Evolutionary conservation across 2,797 vertebrate genomes (phyloP).

Genomic region (Bradypus variegatus): DNA sequence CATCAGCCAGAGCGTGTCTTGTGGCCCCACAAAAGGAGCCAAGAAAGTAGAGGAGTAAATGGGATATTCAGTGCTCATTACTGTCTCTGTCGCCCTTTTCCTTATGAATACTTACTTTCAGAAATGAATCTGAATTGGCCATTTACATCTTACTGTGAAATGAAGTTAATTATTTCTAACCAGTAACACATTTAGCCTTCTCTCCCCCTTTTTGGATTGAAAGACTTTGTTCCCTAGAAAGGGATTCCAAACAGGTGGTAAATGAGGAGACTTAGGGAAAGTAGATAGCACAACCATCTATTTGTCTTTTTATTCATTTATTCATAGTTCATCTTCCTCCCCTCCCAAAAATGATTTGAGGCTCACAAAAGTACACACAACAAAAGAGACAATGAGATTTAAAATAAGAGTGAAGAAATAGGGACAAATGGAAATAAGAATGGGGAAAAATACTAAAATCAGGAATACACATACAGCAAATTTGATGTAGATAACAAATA

Average conservation of each 20-base stretch:
- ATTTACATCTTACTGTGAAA: not conserved
- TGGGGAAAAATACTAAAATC: not conserved
- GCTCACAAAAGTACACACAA: not conserved
- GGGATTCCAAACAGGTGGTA: not conserved
- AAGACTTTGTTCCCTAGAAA: not conserved
- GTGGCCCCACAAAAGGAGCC: not conserved
- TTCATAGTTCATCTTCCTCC: not conserved
- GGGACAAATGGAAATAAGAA: not conserved
- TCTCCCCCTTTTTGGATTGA: not conserved
- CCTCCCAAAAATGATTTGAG: not conserved
- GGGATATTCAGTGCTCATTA: not conserved
- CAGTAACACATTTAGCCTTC: not conserved
- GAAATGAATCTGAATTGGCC: not conserved
- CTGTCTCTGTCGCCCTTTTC: not conserved
- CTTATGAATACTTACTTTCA: not conserved
- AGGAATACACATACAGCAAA: not conserved
- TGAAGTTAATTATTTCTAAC: not conserved
- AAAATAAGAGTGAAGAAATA: not conserved
- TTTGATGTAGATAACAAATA: not conserved
- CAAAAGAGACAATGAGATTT: not conserved
- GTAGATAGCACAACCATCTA: not conserved
- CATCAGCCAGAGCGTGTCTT: not conserved
- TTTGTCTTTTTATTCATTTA: not conserved
- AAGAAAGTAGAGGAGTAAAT: not conserved
- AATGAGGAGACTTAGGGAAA: not conserved